Percentiles rank a stretch among this genome's conserved stretches.
Conservation (phyloP, 2,113 vertebrate species). For the Loxodonta africana region DNA sequence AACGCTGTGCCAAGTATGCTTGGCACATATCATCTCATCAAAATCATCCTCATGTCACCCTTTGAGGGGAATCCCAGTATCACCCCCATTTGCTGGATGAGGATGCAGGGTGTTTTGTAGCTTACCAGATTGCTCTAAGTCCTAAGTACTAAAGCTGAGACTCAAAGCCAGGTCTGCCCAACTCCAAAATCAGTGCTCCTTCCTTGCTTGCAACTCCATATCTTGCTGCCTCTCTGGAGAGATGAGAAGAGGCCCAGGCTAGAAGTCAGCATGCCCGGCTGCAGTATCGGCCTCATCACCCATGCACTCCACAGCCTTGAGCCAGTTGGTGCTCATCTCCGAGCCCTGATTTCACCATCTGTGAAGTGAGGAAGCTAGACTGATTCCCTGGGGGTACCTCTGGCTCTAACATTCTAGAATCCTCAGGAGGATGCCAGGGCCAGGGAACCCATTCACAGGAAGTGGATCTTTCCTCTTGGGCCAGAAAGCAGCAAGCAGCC, state of each 20-base stretch:
- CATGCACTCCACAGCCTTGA: neutral
- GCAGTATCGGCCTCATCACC: neutral
- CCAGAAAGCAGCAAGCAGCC: neutral
- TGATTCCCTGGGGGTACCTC: neutral
- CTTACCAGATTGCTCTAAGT: neutral
- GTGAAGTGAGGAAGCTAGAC: neutral
- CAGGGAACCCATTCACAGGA: neutral
- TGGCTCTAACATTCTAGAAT: neutral
- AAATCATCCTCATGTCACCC: fast-evolving
- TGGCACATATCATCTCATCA: fast-evolving
- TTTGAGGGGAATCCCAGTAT: neutral
- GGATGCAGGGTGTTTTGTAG: neutral
- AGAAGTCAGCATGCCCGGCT: neutral
- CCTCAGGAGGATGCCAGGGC: neutral
- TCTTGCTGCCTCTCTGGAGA: neutral
- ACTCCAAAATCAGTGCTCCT: neutral
- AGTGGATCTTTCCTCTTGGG: neutral
- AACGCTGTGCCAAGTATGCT: neutral
- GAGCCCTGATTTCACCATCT: fast-evolving
- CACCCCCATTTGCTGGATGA: neutral
- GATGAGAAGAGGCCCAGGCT: neutral
- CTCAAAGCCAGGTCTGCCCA: neutral
- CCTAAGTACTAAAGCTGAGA: neutral
- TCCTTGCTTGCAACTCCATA: fast-evolving
- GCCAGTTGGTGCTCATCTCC: neutral